phyloP scores from a whole-genome alignment of 37 sponge, comb jelly and placozoan species.

The Spongilla lacustris region DNA sequence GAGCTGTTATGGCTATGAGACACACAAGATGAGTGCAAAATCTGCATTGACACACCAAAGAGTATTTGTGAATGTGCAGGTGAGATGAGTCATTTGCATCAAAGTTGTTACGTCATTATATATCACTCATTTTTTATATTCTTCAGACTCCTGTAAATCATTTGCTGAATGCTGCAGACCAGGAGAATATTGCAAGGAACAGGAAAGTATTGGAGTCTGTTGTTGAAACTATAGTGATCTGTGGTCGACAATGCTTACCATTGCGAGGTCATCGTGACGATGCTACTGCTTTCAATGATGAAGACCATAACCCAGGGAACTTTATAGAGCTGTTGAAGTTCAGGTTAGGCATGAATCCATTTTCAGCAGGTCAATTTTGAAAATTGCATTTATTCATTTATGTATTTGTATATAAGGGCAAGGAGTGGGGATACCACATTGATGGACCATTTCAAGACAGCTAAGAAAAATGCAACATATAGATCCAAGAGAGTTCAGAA shows the following conservation, averaged over 20 bases:
- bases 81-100: not conserved
- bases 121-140: not conserved
- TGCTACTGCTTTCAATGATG: conserved; percentile 42
- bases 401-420: not conserved
- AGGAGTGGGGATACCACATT: conserved; percentile 50
- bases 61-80: not conserved
- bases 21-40: not conserved
- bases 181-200: conserved; percentile 23
- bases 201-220: conserved; percentile 24
- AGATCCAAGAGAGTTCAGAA: conserved; percentile 56
- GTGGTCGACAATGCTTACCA: conserved; percentile 49
- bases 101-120: not conserved
- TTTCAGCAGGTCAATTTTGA: not conserved
- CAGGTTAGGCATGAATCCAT: not conserved
- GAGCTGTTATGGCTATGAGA: not conserved
- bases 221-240: conserved; percentile 27
- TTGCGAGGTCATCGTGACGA: conserved; percentile 67
- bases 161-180: not conserved
- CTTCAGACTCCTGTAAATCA: not conserved
- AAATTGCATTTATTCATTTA: not conserved
- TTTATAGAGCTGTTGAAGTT: conserved; percentile 35
- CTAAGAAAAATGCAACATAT: conserved; percentile 63
- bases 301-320: conserved; percentile 43
- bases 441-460: conserved; percentile 42
- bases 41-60: not conserved